Conservation (phyloP, 1,140 invertebrate species). For the Dinothrombium tinctorium region DNA sequence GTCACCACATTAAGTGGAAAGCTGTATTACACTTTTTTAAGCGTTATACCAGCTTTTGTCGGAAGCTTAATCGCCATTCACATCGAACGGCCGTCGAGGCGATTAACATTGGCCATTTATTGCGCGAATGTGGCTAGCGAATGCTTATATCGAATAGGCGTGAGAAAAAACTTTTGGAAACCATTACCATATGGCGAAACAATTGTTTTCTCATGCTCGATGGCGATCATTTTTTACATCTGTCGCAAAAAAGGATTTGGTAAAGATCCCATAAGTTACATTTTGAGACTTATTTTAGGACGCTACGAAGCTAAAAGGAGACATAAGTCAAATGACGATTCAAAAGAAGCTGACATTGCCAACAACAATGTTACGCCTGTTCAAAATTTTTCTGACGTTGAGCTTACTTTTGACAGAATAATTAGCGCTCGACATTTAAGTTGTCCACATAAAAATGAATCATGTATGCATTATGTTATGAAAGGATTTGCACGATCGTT, state of each 20-base stretch:
- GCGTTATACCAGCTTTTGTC: background rate
- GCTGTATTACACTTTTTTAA: background rate
- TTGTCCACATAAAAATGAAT: background rate
- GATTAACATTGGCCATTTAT: conserved; percentile 42
- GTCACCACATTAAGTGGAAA: background rate
- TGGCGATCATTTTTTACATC: conserved; percentile 5
- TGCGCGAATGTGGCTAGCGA: conserved; percentile 42
- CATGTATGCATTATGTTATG: background rate
- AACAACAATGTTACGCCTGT: background rate
- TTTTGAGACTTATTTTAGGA: conserved; percentile 8
- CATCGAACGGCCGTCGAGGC: conserved; percentile 44
- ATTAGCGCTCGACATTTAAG: background rate
- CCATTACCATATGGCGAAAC: background rate
- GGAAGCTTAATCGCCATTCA: conserved; percentile 7
- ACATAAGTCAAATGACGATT: background rate
- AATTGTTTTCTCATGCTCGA: conserved; percentile 7
- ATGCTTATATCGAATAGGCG: background rate
- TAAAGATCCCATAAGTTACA: conserved; percentile 7
- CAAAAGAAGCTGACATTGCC: background rate
- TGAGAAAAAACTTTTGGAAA: background rate
- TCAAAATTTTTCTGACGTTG: background rate
- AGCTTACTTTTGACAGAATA: background rate
- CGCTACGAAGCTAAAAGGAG: background rate
- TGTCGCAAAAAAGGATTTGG: conserved; percentile 1
- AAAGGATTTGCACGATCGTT: background rate